phyloP scores from a whole-genome alignment of 2,113 vertebrate genomes.

The Hymenochirus boettgeri region DNA sequence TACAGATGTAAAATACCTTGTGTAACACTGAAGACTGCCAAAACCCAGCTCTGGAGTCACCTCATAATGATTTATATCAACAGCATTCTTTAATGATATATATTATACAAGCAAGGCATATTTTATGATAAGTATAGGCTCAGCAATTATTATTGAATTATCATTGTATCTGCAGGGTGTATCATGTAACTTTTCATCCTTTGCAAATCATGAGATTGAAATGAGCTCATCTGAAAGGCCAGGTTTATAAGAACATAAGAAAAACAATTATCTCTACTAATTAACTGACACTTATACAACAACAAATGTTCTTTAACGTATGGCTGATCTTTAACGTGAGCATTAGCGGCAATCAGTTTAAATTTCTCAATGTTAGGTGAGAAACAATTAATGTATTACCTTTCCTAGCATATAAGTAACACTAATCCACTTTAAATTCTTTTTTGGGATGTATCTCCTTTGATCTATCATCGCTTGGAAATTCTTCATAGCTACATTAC shows the following conservation, averaged over 20 bases:
- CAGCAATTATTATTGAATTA: slow-evolving; percentile 36
- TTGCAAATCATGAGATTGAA: not conserved
- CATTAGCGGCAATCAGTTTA: too few species aligned
- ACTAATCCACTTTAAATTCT: too few species aligned
- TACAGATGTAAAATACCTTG: not conserved
- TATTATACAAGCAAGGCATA: slow-evolving; percentile 17
- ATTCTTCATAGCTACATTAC: too few species aligned
- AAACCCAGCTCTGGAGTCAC: slow-evolving; percentile 4
- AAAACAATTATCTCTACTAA: too few species aligned
- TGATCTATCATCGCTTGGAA: too few species aligned
- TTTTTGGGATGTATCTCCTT: too few species aligned
- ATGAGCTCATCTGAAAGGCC: slow-evolving; percentile 1
- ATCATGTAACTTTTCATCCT: slow-evolving; percentile 19
- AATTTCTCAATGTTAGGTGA: too few species aligned
- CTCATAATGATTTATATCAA: slow-evolving; percentile 19
- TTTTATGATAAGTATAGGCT: slow-evolving; percentile 18
- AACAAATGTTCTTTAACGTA: too few species aligned
- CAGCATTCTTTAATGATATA: slow-evolving; percentile 27
- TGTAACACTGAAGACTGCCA: slow-evolving; percentile 15
- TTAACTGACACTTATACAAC: too few species aligned
- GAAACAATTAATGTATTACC: too few species aligned
- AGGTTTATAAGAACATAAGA: not conserved
- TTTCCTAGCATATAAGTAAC: too few species aligned
- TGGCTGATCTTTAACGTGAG: too few species aligned
- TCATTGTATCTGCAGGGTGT: slow-evolving; percentile 11